phyloP scores from a whole-genome alignment of 2,797 vertebrate species.

The Peromyscus eremicus region DNA sequence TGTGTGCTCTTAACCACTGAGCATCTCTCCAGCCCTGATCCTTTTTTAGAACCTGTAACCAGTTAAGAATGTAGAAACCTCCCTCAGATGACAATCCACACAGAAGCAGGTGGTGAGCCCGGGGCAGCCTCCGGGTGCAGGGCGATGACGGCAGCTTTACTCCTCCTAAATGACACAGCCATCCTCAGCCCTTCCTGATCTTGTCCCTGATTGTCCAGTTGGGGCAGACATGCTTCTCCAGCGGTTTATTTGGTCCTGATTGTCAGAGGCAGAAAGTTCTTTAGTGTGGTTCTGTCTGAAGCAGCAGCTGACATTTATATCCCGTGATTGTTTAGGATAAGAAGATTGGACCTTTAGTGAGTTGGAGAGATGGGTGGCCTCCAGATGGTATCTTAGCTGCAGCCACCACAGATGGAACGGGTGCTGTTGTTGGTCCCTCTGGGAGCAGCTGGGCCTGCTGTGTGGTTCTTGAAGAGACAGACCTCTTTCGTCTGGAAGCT shows the following conservation, averaged over 20 bases:
- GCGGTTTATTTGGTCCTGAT: neutral
- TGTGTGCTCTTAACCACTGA: neutral
- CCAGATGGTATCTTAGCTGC: neutral
- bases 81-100: neutral
- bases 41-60: neutral
- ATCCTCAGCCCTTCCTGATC: neutral
- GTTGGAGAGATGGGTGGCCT: neutral
- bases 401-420: rapidly evolving
- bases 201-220: neutral
- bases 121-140: neutral
- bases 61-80: neutral
- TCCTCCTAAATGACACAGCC: neutral
- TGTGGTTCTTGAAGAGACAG: rapidly evolving
- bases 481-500: neutral
- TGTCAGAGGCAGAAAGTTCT: neutral
- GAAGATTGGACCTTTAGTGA: neutral
- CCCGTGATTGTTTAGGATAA: neutral
- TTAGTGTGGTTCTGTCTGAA: neutral
- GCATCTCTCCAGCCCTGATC: neutral
- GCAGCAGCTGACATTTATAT: neutral
- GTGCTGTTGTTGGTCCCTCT: neutral
- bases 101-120: neutral
- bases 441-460: rapidly evolving
- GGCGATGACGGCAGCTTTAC: neutral
- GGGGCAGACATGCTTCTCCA: neutral